A percentile compares a stretch with the other conserved stretches of the same genome.
Evolutionary conservation across 1,140 invertebrate genomes (phyloP).

Genomic region (Drosophila asahinai): DNA sequence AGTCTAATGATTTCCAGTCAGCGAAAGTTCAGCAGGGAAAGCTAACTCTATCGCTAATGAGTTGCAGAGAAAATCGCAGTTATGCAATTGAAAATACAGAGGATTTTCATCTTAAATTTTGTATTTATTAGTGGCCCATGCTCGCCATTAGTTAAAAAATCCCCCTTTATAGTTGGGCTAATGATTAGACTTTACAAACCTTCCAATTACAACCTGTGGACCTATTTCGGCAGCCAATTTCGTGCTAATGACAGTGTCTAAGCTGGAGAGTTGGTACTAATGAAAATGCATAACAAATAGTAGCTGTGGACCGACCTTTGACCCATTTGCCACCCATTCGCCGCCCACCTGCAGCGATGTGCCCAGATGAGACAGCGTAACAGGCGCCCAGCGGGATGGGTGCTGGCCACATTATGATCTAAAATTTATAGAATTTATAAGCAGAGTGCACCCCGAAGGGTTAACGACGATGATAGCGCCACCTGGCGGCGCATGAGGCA

Average conservation of each 20-base stretch:
- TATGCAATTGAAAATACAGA: neutral
- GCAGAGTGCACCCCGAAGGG: constrained; percentile 65
- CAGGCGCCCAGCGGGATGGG: constrained; percentile 13
- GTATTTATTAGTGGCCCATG: neutral
- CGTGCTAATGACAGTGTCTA: constrained; percentile 63
- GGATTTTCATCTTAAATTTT: neutral
- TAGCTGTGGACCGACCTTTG: constrained; percentile 27
- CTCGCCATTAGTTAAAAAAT: neutral
- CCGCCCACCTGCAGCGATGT: constrained; percentile 27
- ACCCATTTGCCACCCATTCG: constrained; percentile 45
- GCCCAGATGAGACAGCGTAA: constrained; percentile 50
- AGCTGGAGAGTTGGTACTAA: constrained; percentile 58
- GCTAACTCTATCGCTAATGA: constrained; percentile 22
- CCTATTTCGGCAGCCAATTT: constrained; percentile 18
- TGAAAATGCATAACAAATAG: constrained; percentile 80
- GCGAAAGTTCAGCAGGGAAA: constrained; percentile 29
- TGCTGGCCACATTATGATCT: constrained; percentile 73
- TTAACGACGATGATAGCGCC: constrained; percentile 46
- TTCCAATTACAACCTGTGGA: constrained; percentile 4
- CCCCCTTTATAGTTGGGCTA: neutral
- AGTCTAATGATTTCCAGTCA: constrained; percentile 7
- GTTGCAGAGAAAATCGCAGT: constrained; percentile 1
- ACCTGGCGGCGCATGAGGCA: constrained; percentile 36
- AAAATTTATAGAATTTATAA: constrained; percentile 84
- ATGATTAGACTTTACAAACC: constrained; percentile 2